phyloP scores from a whole-genome alignment of 2,797 vertebrate species.

The Heteromormyrus szaboi region DNA sequence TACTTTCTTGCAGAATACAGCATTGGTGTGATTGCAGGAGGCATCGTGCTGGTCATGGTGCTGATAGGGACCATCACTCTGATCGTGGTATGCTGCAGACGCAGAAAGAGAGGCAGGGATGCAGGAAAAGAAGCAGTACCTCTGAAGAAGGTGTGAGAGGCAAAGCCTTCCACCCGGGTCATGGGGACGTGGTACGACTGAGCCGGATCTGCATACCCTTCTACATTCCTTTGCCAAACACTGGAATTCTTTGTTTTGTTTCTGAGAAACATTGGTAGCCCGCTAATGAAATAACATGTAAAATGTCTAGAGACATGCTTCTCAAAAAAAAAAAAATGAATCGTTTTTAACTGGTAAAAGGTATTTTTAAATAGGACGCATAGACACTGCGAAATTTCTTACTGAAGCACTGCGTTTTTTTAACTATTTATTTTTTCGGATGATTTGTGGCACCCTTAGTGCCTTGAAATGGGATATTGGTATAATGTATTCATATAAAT shows the following conservation, averaged over 20 bases:
- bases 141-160: slow-evolving; percentile 40
- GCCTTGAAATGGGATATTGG: slow-evolving; percentile 28
- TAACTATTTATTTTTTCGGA: slow-evolving; percentile 18
- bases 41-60: slow-evolving; percentile 51
- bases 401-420: slow-evolving; percentile 30
- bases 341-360: slow-evolving; percentile 24
- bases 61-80: slow-evolving; percentile 50
- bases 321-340: not conserved
- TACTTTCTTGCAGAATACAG: slow-evolving; percentile 59
- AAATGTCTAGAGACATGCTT: not conserved
- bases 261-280: slow-evolving; percentile 70
- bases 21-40: slow-evolving; percentile 54
- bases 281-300: not conserved
- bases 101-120: slow-evolving; percentile 35
- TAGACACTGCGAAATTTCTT: slow-evolving; percentile 30
- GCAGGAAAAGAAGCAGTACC: slow-evolving; percentile 50
- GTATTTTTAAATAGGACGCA: slow-evolving; percentile 34
- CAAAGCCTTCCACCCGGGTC: not conserved
- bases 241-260: slow-evolving; percentile 54
- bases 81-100: slow-evolving; percentile 60
- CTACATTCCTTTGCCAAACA: slow-evolving; percentile 41
- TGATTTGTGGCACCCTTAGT: slow-evolving; percentile 28
- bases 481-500: slow-evolving; percentile 42
- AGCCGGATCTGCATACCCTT: slow-evolving; percentile 10
- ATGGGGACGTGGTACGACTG: slow-evolving; percentile 26